Evolutionary conservation across 2,888 invertebrate genomes (phyloP).

Genomic region (Drosophila lacicola): DNA sequence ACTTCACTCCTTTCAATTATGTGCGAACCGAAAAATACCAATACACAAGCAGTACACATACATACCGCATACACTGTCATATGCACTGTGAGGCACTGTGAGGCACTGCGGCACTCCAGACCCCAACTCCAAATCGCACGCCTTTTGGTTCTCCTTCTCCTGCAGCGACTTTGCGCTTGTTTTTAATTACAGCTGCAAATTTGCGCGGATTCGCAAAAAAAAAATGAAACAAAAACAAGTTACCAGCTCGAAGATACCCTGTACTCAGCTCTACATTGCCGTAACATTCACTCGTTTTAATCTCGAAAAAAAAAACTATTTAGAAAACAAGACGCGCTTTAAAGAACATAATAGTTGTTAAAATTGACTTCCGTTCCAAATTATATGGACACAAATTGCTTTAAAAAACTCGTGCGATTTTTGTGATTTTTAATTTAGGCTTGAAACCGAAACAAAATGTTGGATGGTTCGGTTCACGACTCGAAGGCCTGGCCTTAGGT

Average conservation of each 20-base stretch:
- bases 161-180: slow-evolving; percentile 34
- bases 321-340: too few species aligned
- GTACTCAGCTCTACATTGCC: neutral
- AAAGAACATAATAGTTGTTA: too few species aligned
- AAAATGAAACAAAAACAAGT: neutral
- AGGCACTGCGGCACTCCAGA: slow-evolving; percentile 10
- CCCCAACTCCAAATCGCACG: slow-evolving; percentile 14
- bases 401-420: too few species aligned
- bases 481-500: too few species aligned
- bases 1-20: slow-evolving; percentile 79
- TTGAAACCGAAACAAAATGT: too few species aligned
- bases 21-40: slow-evolving; percentile 63
- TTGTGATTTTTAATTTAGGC: too few species aligned
- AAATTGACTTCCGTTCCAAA: too few species aligned
- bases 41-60: slow-evolving; percentile 11
- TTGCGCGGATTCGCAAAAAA: slow-evolving; percentile 17
- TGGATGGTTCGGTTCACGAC: too few species aligned
- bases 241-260: slow-evolving; percentile 5
- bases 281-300: too few species aligned
- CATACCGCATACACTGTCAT: slow-evolving; percentile 18
- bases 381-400: too few species aligned
- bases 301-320: too few species aligned
- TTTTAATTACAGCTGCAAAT: slow-evolving; percentile 70
- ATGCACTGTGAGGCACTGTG: slow-evolving; percentile 15
- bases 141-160: slow-evolving; percentile 13